Evolutionary conservation across 2,888 invertebrate genomes (phyloP), one percentile per base, ranked within the genome.

Genomic region (Agrypnus murinus): DNA sequence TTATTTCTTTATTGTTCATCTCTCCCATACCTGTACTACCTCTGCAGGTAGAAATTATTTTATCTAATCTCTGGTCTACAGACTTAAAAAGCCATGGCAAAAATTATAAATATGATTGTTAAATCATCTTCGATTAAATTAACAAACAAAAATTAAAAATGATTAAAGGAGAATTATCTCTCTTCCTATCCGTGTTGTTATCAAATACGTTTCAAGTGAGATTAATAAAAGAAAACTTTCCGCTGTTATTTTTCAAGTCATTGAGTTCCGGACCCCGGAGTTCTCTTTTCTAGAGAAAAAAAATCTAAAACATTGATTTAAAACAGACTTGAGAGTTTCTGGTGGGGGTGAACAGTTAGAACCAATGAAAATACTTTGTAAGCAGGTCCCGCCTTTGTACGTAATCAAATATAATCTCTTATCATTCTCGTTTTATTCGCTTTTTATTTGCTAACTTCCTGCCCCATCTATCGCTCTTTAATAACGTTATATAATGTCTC

Each of bases 331-430:
- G 71, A 72, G 69, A 70, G 64, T 62, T 62, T 58, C 60, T 60
- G 71, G 74, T 67, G 73, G 71, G 74, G 63, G 66, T 10, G 48
- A 34, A 62, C 69, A 65, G 66, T 69, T 59, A 65, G 71, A 70
- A 70, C 77, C 75, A 77, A 77, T 75, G 73, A 63, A 74, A 71
- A 72, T 69, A 74, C 73, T 76, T 76, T 72, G 65, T 69, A 69
- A 72, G 69, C 66, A 66, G 67, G 75, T 46, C 72, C 70, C 76
- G 74, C 74, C 76, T 74, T 67, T 72, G 63, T 71, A 60, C 66
- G 62, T 71, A 71, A 71, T 71, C 65, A 71, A 71, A 65, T 53
- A 71, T 65, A 71, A 66, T 66, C 71, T 68, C 68, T 72, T 72
- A 72, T 72, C 71, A 72, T 67, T 68, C 67, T 40, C 45, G 53